Conservation (phyloP, 2,888 invertebrate genomes). For the Erpobdella octoculata region DNA sequence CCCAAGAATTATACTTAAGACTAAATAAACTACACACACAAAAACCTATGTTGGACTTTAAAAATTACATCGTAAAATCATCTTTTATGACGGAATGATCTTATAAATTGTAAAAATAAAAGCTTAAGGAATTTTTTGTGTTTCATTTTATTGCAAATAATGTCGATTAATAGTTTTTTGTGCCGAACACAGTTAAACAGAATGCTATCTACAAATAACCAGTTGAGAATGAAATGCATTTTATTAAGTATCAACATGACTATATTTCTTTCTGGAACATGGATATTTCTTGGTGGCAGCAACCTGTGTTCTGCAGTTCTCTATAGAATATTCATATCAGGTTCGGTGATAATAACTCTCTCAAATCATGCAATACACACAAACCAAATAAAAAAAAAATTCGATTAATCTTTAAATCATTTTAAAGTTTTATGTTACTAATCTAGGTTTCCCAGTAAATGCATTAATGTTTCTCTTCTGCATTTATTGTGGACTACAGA, state of each 20-base stretch:
- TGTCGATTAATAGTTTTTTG: not conserved
- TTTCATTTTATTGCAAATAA: too few relatives aligned
- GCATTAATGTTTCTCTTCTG: constrained; percentile 1
- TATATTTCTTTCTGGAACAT: not conserved
- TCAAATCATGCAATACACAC: too few relatives aligned
- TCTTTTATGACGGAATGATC: not conserved
- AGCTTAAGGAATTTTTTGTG: too few relatives aligned
- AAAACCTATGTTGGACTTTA: too few relatives aligned
- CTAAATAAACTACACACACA: too few relatives aligned
- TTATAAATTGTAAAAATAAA: not conserved
- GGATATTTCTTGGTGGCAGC: not conserved
- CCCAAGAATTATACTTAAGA: too few relatives aligned
- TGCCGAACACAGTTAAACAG: not conserved
- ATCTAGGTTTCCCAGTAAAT: not conserved
- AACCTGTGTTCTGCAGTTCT: not conserved
- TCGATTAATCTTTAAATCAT: too few relatives aligned
- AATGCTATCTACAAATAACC: not conserved
- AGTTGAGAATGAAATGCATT: not conserved
- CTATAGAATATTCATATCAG: not conserved
- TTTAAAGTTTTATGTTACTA: too few relatives aligned
- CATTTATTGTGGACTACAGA: not conserved
- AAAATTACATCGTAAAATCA: too few relatives aligned
- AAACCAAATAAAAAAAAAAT: too few relatives aligned
- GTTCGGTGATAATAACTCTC: too few relatives aligned
- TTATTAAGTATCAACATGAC: not conserved